phyloP scores from a whole-genome alignment of 2,888 invertebrate genomes.

The Apodemia hepburni region DNA sequence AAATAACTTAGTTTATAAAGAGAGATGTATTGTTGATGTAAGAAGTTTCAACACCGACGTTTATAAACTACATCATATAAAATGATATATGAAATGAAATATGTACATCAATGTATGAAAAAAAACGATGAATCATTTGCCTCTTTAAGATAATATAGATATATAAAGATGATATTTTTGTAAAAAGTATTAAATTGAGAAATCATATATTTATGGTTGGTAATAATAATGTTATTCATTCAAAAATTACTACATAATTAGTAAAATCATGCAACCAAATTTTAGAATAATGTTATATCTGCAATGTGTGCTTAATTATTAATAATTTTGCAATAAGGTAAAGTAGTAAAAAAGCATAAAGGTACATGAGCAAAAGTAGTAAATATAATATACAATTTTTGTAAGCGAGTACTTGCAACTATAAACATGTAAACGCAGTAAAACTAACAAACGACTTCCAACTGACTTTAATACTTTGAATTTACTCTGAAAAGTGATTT shows the following conservation, averaged over 20 bases:
- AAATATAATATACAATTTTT: background rate
- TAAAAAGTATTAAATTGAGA: background rate
- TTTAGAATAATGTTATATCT: background rate
- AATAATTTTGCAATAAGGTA: background rate
- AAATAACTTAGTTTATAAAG: too few species aligned
- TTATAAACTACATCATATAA: too few species aligned
- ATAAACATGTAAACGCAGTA: too few species aligned
- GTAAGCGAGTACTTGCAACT: background rate
- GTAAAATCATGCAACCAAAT: background rate
- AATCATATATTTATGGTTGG: background rate
- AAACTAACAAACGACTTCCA: too few species aligned
- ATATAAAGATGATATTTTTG: background rate
- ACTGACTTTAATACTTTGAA: too few species aligned
- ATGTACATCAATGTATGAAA: too few species aligned
- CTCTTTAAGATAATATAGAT: too few species aligned
- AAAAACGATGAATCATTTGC: too few species aligned
- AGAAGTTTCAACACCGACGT: too few species aligned
- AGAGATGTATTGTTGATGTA: too few species aligned
- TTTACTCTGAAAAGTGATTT: too few species aligned
- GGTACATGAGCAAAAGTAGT: background rate
- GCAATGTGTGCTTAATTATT: background rate
- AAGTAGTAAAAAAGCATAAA: background rate
- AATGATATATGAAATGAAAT: too few species aligned
- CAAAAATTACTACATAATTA: background rate
- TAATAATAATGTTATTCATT: background rate